Evolutionary conservation across 2,888 invertebrate genomes (phyloP), one percentile per base, ranked within the genome.

Genomic region (Ariolimax columbianus): DNA sequence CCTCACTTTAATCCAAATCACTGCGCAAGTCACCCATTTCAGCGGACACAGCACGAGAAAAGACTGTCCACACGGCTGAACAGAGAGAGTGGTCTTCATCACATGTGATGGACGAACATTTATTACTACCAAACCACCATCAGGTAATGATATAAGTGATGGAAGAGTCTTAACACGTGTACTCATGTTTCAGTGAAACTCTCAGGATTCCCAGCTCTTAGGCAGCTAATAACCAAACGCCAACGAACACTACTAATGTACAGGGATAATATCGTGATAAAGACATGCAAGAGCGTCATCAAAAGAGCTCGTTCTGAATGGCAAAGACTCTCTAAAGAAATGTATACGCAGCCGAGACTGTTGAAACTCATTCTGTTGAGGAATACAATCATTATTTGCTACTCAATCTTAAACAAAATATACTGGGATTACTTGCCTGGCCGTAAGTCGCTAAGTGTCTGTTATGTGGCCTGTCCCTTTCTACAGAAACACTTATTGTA

Each of bases 181-280:
- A 51, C 17, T 51, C 17, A 51, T 63, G 6, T n/a, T n/a, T 68
- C 77, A 83, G 83, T 83, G 77, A 83, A 77, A 36, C 30, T 83
- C 0, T 47, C 63, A 26, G 51, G 30, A 17, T 83, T 68, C 36
- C 83, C 83, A 68, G 83, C 83, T 33, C 77, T 83, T 11, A 55
- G 38, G 17, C n/a, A 43, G 4, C 19, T 77, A 7, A 19, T 55
- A 7, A 68, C n/a, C 4, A 26, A 30, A 11, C 26, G 17, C 14
- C 1, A 33, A 7, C 23, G 40, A 26, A 33, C n/a, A 23, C 17
- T 26, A 26, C 36, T 83, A 4, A 51, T 23, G 11, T 33, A n/a
- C 30, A 40, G 14, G 26, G 77, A 83, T 43, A 17, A 4, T 7
- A 47, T 68, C 14, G 6, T 17, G 1, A 66, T 75, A 14, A 83